Evolutionary conservation across 2,113 vertebrate genomes (phyloP), one percentile per base, ranked within the genome.

Genomic region (Thamnophis sirtalis): DNA sequence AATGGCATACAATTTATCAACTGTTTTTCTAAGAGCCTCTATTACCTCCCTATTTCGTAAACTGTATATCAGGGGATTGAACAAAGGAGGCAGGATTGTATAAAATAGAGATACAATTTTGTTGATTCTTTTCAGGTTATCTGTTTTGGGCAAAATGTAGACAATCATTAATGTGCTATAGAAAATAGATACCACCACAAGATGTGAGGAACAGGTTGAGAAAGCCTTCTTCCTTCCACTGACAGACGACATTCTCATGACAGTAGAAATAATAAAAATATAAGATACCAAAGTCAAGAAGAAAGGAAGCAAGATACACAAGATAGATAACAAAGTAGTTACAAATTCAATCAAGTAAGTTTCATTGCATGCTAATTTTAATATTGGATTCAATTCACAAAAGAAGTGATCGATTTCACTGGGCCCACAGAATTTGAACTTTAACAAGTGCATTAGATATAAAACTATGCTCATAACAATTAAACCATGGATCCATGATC

Each of bases 181-280:
- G 38, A 93, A 96, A 33, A 95, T 90, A 19, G 93, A 86, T 5
- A 95, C 94, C 28, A 92, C 91, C 48, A 85, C 0, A 33, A 95
- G 58, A 49, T 95, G 96, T 0, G 96, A 95, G 24, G 94, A 93
- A 88, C 94, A 96, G 0, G 94, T 95, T 5, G 94, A 93, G 87
- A 96, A 94, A 48, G 93, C 93, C 33, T 93, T 95, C 1, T 89
- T 88, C 17, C 88, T 93, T 7, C 87, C 88, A 17, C 22, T 87
- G 53, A 86, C 90, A 9, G 91, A 93, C 4, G 1, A 86, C 19
- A 53, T 89, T 68, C 49, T 89, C 28, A 93, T 4, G n/a, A 95
- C 87, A 86, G 54, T 55, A 4, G 92, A 56, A 5, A 94, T 86
- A 6, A 94, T 91, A 9, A 0, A 68, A 48, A 51, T 51, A 48